Evolutionary conservation across 2,797 vertebrate species (phyloP).

Genomic region (Manis javanica): DNA sequence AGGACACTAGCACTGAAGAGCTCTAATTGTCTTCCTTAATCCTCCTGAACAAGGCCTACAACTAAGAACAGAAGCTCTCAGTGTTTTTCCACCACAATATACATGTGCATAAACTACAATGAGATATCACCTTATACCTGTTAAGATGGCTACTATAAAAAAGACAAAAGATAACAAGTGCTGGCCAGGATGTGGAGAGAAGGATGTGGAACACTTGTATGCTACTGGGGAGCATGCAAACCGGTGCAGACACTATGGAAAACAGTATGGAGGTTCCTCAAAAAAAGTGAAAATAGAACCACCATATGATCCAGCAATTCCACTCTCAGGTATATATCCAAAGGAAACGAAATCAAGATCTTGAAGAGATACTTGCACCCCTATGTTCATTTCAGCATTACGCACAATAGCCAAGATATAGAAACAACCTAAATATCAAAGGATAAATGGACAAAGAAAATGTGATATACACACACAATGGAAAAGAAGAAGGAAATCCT

Average conservation of each 20-base stretch:
- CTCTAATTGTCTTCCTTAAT: not conserved
- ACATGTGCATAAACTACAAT: not conserved
- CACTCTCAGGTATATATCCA: not conserved
- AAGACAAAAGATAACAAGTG: not conserved
- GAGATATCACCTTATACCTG: not conserved
- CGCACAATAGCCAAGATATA: not conserved
- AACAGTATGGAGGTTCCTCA: not conserved
- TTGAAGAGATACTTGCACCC: not conserved
- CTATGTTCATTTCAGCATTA: not conserved
- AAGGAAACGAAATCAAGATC: not conserved
- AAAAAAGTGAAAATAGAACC: constrained; percentile 7
- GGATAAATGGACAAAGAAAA: not conserved
- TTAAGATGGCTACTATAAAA: not conserved
- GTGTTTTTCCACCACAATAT: not conserved
- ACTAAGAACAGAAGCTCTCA: not conserved
- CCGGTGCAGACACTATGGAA: not conserved
- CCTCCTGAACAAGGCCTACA: not conserved
- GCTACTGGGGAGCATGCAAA: not conserved
- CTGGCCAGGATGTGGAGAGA: not conserved
- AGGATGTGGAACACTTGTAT: not conserved
- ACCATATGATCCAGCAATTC: not conserved
- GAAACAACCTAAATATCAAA: not conserved
- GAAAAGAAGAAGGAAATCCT: not conserved
- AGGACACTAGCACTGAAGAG: not conserved
- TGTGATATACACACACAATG: not conserved